phyloP scores from a whole-genome alignment of 92 coral and sea anemone species.

The Bergia sp. region DNA sequence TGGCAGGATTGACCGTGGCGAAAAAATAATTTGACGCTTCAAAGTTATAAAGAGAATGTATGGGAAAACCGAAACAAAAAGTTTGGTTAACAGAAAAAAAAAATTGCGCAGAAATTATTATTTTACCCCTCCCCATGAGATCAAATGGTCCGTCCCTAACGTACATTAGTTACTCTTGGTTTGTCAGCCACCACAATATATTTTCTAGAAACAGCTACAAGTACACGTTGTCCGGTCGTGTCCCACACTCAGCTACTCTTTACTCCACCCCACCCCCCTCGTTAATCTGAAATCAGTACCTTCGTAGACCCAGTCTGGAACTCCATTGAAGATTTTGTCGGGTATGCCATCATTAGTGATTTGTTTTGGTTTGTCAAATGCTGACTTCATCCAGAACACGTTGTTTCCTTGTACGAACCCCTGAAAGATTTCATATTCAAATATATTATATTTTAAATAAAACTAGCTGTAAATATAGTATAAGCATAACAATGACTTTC shows the following conservation, averaged over 20 bases:
- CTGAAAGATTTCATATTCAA: conserved; percentile 16
- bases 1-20: too few relatives aligned
- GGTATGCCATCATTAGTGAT: conserved; percentile 74
- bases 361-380: conserved; percentile 28
- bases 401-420: conserved; percentile 86
- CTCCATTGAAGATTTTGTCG: conserved; percentile 86
- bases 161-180: too few relatives aligned
- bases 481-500: too few relatives aligned
- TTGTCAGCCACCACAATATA: too few relatives aligned
- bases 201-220: background rate
- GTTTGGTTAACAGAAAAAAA: too few relatives aligned
- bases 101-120: too few relatives aligned
- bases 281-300: conserved; percentile 49
- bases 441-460: background rate
- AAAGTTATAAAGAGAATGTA: too few relatives aligned
- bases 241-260: background rate
- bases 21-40: too few relatives aligned
- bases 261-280: background rate
- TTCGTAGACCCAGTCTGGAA: conserved; percentile 99
- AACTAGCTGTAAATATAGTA: background rate
- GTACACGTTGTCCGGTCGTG: too few relatives aligned
- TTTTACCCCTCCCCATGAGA: too few relatives aligned
- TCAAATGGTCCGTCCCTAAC: too few relatives aligned
- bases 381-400: conserved; percentile 72
- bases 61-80: too few relatives aligned